Evolutionary conservation across 2,888 invertebrate species (phyloP).

Genomic region (Thera obeliscata): DNA sequence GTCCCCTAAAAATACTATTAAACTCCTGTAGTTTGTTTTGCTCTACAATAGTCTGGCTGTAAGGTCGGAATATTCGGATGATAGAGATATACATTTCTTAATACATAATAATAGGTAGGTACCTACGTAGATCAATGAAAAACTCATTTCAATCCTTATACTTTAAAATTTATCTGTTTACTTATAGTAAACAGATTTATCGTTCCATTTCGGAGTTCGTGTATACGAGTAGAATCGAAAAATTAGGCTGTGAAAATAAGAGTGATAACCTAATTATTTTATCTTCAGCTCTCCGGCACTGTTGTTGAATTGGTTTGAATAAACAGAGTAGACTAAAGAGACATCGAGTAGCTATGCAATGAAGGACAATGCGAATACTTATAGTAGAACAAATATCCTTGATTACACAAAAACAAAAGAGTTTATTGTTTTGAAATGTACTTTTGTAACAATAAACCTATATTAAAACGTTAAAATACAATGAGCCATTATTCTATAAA

Average conservation of each 20-base stretch:
- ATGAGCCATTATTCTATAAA: background rate
- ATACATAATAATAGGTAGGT: too few relatives aligned
- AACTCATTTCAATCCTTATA: too few relatives aligned
- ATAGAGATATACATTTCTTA: too few relatives aligned
- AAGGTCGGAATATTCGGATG: too few relatives aligned
- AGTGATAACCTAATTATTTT: slow-evolving; percentile 29
- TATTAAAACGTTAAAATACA: slow-evolving; percentile 7
- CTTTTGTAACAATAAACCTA: slow-evolving; percentile 5
- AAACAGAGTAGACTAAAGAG: slow-evolving; percentile 4
- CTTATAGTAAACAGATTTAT: background rate
- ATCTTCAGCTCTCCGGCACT: slow-evolving; percentile 1
- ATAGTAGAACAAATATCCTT: background rate
- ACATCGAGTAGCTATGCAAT: background rate
- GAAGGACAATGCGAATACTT: slow-evolving; percentile 10
- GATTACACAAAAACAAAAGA: slow-evolving; percentile 9
- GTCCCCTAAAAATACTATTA: too few relatives aligned
- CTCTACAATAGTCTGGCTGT: too few relatives aligned
- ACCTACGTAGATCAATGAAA: too few relatives aligned
- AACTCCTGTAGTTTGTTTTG: too few relatives aligned
- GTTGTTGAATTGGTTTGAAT: slow-evolving; percentile 4
- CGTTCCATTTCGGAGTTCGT: background rate
- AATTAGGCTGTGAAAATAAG: slow-evolving; percentile 8
- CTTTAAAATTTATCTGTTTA: too few relatives aligned
- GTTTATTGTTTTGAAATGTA: slow-evolving; percentile 8
- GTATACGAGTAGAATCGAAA: too few relatives aligned